These are phyloP conservation scores for Lepus townsendii DNA, from an alignment of 2,797 vertebrate species.

Conservation along the genomic window DNA sequence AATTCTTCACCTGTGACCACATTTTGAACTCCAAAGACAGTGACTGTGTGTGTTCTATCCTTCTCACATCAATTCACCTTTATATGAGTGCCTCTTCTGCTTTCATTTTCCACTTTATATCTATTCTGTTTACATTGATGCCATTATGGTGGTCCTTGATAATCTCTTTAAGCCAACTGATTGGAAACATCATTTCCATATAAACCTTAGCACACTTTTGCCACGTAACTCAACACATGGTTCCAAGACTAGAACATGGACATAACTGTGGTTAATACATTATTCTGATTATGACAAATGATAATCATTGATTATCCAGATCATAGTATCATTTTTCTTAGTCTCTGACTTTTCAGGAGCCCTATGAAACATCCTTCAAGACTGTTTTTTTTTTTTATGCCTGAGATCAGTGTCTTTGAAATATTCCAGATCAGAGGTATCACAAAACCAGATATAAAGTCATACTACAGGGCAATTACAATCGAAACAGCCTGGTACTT, in stretches of 20 bases:
- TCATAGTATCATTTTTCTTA: not conserved
- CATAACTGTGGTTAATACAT: not conserved
- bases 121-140: accelerated
- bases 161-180: not conserved
- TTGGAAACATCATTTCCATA: not conserved
- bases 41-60: too few relatives aligned
- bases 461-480: too few relatives aligned
- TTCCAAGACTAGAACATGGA: not conserved
- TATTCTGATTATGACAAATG: not conserved
- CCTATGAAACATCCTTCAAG: not conserved
- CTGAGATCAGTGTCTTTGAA: too few relatives aligned
- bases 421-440: too few relatives aligned
- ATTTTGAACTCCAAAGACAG: not conserved
- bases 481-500: too few relatives aligned
- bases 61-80: not conserved
- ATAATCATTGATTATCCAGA: not conserved
- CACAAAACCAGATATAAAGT: too few relatives aligned
- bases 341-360: accelerated
- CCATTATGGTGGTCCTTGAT: not conserved
- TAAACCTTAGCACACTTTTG: not conserved
- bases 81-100: not conserved
- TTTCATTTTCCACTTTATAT: not conserved
- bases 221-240: not conserved
- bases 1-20: too few relatives aligned
- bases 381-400: not conserved